A percentile compares a stretch with the other conserved stretches of the same genome.
These are phyloP conservation scores for Crotophaga sulcirostris DNA, from an alignment of 2,113 vertebrate species.

Conservation along the genomic window DNA sequence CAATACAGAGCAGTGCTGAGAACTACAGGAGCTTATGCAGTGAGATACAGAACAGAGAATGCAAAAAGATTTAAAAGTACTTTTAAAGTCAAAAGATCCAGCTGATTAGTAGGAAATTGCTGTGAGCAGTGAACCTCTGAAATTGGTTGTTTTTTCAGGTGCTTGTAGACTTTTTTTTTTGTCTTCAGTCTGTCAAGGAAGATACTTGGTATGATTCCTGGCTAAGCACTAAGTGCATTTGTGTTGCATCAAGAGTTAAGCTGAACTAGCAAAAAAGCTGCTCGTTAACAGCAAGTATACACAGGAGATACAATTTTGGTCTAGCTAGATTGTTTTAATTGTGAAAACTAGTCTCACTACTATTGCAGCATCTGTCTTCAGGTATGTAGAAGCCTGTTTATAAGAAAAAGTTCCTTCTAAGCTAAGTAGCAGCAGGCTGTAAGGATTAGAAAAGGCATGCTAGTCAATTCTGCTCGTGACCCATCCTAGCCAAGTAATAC, in stretches of 20 bases:
- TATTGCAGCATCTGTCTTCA: neutral
- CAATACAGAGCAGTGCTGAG: neutral
- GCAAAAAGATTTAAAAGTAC: neutral
- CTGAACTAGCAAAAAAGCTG: neutral
- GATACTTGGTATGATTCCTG: neutral
- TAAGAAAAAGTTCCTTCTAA: neutral
- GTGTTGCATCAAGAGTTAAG: neutral
- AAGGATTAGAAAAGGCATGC: neutral
- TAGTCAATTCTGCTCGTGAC: neutral
- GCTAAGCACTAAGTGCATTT: neutral
- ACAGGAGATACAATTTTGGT: neutral
- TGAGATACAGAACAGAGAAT: neutral
- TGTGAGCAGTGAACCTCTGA: neutral
- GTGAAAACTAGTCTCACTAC: neutral
- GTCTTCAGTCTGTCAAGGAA: neutral
- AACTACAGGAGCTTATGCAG: neutral
- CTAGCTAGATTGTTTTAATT: neutral
- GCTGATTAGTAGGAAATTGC: neutral
- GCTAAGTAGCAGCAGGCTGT: neutral
- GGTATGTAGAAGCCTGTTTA: neutral
- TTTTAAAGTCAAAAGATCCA: neutral
- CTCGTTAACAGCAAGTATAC: neutral
- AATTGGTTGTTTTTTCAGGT: neutral
- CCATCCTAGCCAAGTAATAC: neutral
- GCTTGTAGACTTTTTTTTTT: neutral